Percentiles rank a stretch among this genome's conserved stretches.
Conservation (phyloP, 2,113 vertebrate genomes). For the Stictonetta naevosa region DNA sequence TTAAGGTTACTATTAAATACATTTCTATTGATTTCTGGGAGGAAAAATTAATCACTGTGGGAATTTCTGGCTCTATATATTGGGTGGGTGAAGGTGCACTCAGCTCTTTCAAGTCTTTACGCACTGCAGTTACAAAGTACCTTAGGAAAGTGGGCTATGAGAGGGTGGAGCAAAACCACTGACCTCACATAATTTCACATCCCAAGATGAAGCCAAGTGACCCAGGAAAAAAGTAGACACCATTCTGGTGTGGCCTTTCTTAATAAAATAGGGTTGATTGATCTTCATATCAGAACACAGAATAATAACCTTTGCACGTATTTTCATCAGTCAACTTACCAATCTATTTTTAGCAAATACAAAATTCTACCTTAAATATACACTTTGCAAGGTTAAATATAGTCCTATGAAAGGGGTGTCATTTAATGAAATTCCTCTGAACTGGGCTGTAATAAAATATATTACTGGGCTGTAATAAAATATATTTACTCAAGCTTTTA, state of each 20-base stretch:
- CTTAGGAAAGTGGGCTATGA: background rate
- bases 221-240: background rate
- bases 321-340: background rate
- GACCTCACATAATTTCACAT: accelerated
- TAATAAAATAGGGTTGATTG: background rate
- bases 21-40: constrained; percentile 66
- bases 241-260: background rate
- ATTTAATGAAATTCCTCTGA: background rate
- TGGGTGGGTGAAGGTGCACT: background rate
- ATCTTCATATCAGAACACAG: background rate
- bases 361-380: background rate
- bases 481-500: background rate
- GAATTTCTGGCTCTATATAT: background rate
- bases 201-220: background rate
- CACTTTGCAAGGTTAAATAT: background rate
- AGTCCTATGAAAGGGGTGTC: background rate
- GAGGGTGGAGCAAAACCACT: background rate
- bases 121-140: background rate
- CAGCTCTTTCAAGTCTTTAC: background rate
- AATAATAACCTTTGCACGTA: background rate
- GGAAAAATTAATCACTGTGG: constrained; percentile 39
- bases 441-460: background rate
- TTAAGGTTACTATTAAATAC: constrained; percentile 65
- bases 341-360: background rate
- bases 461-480: background rate